Base-by-base conservation (phyloP, 2,113 vertebrate species). In the Corydoras sp. region DNA sequence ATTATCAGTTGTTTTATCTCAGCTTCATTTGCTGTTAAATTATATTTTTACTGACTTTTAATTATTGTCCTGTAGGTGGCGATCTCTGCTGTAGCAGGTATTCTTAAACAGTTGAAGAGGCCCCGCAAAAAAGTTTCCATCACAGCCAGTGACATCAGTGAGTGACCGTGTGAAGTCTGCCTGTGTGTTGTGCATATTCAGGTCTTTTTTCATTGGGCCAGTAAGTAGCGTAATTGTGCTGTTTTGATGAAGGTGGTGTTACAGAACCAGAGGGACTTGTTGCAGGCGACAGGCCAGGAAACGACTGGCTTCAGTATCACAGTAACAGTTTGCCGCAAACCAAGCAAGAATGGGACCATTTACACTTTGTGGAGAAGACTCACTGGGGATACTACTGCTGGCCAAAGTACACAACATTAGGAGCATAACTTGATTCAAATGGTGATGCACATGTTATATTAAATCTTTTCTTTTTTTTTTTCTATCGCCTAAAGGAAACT, bases 351-450 rank as follows among this genome's bases (percentile, higher is more conserved):
- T 98, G 96, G 97, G 93, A 97, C 11, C 83, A 84, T 0, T 89
- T 86, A 75, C 85, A 63, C 12, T 97, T 91, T 74, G 93, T 99
- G 86, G 95, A 98, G 80, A 99, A 98, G 81, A 97, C 95, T 0
- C 95, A 99, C 82, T 94, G 92, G 92, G 96, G 97, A 5, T 98
- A 98, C 81, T 95, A 94, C 43, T 89, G 87, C 0, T 98, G 95
- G 95, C 97, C 97, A 15, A 91, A 85, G 97, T 98, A 86, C 18
- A 24, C 18, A 24, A 24, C 18, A 24, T 24, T 24, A 24, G 18
- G 18, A 24, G 18, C 18, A 24, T 24, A 24, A 24, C 18, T 24
- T 24, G 18, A 24, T 24, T 24, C 18, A 24, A 24, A 24, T 24
- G 18, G 18, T 24, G 18, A 24, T 24, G 1, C 18, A 24, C 18